Evolutionary conservation across 2,797 vertebrate species (phyloP).

Genomic region (Hybognathus amarus): DNA sequence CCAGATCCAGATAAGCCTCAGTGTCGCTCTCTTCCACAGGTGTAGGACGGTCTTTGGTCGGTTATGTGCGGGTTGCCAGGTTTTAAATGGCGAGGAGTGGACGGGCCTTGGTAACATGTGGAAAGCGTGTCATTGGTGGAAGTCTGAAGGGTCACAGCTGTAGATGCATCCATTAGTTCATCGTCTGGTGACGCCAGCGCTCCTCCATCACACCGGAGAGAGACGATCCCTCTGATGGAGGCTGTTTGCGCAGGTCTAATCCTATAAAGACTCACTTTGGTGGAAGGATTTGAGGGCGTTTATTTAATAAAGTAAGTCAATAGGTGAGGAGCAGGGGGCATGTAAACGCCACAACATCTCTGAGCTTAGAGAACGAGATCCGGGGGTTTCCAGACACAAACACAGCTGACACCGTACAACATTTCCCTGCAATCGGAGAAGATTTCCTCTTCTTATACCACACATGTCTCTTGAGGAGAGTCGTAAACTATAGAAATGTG

Average conservation of each 20-base stretch:
- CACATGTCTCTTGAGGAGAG: background rate
- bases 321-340: conserved; percentile 63
- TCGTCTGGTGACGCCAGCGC: conserved; percentile 57
- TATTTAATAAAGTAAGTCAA: conserved; percentile 79
- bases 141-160: conserved; percentile 70
- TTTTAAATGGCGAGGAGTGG: conserved; percentile 69
- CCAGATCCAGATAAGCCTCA: background rate
- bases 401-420: conserved; percentile 75
- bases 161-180: conserved; percentile 68
- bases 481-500: background rate
- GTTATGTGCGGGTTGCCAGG: conserved; percentile 42
- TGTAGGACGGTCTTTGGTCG: conserved; percentile 29
- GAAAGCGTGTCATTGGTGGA: conserved; percentile 66
- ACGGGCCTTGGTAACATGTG: conserved; percentile 67
- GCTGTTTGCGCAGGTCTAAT: conserved; percentile 76
- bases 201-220: background rate
- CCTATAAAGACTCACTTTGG: conserved; percentile 77
- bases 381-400: conserved; percentile 66
- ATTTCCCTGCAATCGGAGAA: conserved; percentile 26
- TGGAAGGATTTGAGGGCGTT: conserved; percentile 71
- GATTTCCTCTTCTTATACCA: conserved; percentile 8
- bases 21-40: conserved; percentile 23
- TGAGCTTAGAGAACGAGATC: conserved; percentile 60
- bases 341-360: conserved; percentile 63
- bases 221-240: conserved; percentile 61